Evolutionary conservation across 2,113 vertebrate genomes (phyloP).

Genomic region (Tinamus guttatus): DNA sequence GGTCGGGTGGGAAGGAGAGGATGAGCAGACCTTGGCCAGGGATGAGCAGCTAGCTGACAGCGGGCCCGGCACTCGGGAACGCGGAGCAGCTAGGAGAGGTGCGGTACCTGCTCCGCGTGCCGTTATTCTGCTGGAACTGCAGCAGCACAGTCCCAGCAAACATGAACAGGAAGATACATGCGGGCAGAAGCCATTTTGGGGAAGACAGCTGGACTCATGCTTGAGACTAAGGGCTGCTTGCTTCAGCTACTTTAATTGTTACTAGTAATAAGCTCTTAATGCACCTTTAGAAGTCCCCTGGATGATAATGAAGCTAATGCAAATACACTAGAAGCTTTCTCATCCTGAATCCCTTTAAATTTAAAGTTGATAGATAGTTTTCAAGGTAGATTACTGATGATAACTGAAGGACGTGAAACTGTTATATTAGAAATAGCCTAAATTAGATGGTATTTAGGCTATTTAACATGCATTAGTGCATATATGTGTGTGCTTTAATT

Average conservation of each 20-base stretch:
- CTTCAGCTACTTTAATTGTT: not conserved
- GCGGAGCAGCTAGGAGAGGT: not conserved
- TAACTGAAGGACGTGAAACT: not conserved
- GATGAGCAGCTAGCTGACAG: not conserved
- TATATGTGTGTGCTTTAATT: not conserved
- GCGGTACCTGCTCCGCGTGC: not conserved
- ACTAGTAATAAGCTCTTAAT: not conserved
- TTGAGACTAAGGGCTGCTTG: not conserved
- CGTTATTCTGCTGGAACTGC: not conserved
- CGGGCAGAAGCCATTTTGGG: not conserved
- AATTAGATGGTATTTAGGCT: not conserved
- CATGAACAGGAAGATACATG: not conserved
- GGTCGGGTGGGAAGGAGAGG: not conserved
- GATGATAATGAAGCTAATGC: not conserved
- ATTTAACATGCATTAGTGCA: not conserved
- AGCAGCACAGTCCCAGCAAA: not conserved
- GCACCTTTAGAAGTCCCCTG: not conserved
- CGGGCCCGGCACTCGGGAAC: not conserved
- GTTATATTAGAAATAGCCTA: not conserved
- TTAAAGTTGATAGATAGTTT: not conserved
- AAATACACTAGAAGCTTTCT: not conserved
- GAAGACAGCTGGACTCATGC: not conserved
- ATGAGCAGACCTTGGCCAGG: not conserved
- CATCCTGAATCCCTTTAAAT: not conserved
- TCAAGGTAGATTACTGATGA: not conserved